Conservation (phyloP, 2,113 vertebrate genomes). For the Nymphicus hollandicus region DNA sequence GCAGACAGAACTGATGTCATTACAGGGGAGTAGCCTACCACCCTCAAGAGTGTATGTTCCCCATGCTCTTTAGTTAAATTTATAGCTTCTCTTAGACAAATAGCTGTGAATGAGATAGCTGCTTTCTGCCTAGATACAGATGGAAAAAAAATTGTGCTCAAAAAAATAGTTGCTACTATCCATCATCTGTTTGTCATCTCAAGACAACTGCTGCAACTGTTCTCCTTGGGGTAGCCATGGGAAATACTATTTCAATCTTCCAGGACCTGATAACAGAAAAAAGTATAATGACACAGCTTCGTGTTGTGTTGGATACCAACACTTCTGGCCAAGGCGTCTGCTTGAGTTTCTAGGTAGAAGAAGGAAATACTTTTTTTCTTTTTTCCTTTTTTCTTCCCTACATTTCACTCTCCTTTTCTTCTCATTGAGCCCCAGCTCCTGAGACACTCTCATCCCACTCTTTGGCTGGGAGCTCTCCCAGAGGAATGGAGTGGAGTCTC, state of each 20-base stretch:
- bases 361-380: not conserved
- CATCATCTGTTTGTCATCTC: not conserved
- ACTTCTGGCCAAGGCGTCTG: not conserved
- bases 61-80: not conserved
- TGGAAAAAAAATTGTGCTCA: not conserved
- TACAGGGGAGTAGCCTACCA: not conserved
- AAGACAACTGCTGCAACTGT: not conserved
- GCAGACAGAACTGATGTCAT: not conserved
- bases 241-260: not conserved
- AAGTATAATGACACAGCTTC: not conserved
- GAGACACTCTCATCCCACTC: not conserved
- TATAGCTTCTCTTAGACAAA: not conserved
- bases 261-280: not conserved
- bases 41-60: not conserved
- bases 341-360: not conserved
- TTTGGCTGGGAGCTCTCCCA: not conserved
- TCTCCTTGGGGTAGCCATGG: not conserved
- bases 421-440: not conserved
- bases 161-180: not conserved
- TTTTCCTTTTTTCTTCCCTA: not conserved
- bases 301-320: not conserved
- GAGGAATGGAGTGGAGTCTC: not conserved
- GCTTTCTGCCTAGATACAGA: not conserved
- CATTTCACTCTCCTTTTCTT: not conserved
- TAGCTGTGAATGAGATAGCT: not conserved